phyloP scores from a whole-genome alignment of 2,113 vertebrate species.

The Callithrix jacchus region DNA sequence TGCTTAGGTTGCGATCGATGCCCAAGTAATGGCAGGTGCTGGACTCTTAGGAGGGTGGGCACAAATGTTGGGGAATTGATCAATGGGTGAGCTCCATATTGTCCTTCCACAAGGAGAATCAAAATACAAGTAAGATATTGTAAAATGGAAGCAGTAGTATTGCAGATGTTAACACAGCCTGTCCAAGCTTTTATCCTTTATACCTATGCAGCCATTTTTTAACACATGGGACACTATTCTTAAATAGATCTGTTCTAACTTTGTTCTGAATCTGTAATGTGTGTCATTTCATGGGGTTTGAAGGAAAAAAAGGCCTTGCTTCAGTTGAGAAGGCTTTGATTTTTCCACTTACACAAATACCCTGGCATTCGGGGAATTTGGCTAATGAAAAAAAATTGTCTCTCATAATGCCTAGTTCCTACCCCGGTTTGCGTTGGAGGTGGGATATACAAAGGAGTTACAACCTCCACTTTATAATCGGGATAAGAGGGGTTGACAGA shows the following conservation, averaged over 20 bases:
- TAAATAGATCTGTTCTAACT: not conserved
- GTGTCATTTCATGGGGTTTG: not conserved
- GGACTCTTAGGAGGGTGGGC: not conserved
- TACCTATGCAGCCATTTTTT: not conserved
- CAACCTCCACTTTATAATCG: not conserved
- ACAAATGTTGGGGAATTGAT: not conserved
- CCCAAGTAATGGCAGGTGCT: not conserved
- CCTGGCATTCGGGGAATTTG: not conserved
- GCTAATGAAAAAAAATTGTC: not conserved
- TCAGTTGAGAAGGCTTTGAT: not conserved
- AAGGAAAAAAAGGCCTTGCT: not conserved
- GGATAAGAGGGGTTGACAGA: not conserved
- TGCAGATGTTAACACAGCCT: not conserved
- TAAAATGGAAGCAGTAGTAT: not conserved
- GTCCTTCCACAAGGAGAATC: not conserved
- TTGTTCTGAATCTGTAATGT: not conserved
- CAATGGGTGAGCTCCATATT: not conserved
- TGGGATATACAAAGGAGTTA: not conserved
- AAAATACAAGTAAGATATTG: not conserved
- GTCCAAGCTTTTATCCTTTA: too few species aligned
- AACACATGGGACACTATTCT: not conserved
- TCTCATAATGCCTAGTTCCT: not conserved
- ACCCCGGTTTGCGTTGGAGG: not conserved
- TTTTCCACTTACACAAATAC: not conserved
- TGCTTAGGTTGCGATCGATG: not conserved